phyloP scores from a whole-genome alignment of 2,888 invertebrate genomes.

The Globia sparganii region DNA sequence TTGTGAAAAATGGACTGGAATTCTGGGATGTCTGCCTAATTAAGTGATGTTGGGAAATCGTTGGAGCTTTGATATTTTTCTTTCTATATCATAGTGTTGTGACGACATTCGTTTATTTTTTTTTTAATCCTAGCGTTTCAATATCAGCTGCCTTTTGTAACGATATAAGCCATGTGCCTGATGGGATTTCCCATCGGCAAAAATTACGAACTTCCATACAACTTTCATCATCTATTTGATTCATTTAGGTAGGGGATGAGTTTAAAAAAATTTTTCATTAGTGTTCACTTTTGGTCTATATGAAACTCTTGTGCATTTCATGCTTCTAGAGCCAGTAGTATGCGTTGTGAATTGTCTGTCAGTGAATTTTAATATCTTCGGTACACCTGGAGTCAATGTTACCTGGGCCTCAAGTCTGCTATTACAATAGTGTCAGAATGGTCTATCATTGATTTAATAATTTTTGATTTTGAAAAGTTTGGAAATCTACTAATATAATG shows the following conservation, averaged over 20 bases:
- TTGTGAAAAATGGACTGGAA: slow-evolving; percentile 48
- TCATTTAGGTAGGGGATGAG: not conserved
- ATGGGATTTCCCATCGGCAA: not conserved
- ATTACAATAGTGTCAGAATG: no score
- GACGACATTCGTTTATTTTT: not conserved
- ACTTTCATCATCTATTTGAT: not conserved
- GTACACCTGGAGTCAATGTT: not conserved
- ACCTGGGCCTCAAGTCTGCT: no score
- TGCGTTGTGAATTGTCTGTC: not conserved
- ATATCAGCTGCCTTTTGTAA: not conserved
- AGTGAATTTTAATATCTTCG: not conserved
- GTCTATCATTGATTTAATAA: no score
- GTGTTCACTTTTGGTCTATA: not conserved
- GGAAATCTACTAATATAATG: no score
- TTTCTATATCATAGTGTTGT: not conserved
- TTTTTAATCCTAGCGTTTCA: no score
- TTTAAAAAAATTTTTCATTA: not conserved
- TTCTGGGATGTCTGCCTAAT: slow-evolving; percentile 25
- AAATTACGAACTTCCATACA: not conserved
- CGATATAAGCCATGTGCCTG: no score
- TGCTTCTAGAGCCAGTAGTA: not conserved
- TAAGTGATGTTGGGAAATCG: slow-evolving; percentile 22
- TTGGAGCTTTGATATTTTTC: slow-evolving; percentile 27
- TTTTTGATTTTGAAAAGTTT: no score
- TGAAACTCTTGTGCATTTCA: not conserved